Percentiles rank a stretch among this genome's conserved stretches.
Evolutionary conservation across 2,888 invertebrate species (phyloP).

Genomic region (Bombylius discolor): DNA sequence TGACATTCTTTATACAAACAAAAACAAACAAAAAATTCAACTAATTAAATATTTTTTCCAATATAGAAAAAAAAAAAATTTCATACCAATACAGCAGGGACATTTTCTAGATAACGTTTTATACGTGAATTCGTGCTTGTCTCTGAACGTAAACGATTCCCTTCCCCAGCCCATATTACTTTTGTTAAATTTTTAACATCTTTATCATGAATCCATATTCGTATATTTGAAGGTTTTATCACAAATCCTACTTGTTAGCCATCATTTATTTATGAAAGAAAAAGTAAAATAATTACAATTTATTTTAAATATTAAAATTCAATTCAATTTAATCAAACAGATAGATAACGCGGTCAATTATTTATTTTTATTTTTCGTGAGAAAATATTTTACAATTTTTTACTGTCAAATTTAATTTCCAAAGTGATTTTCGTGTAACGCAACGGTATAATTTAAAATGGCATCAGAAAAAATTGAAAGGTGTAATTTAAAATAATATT

Average conservation of each 20-base stretch:
- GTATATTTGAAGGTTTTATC: constrained; percentile 74
- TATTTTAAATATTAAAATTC: no score
- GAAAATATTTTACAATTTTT: no score
- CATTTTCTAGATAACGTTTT: constrained; percentile 75
- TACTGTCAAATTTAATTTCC: no score
- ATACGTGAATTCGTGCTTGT: constrained; percentile 74
- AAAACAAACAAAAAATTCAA: not conserved
- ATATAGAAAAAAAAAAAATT: not conserved
- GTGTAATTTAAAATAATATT: no score
- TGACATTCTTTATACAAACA: constrained; percentile 50
- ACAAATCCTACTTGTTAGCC: constrained; percentile 47
- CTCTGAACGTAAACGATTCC: constrained; percentile 66
- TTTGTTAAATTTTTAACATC: constrained; percentile 75
- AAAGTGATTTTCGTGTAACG: no score
- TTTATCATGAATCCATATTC: constrained; percentile 92
- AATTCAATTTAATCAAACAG: no score
- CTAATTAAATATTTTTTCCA: not conserved
- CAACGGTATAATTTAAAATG: no score
- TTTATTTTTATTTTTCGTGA: no score
- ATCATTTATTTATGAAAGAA: no score
- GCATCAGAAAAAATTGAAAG: no score
- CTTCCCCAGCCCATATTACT: constrained; percentile 84
- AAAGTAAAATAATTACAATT: no score
- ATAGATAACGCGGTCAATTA: no score
- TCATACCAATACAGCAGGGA: constrained; percentile 81